A percentile compares a stretch with the other conserved stretches of the same genome.
Conservation (phyloP, 2,113 vertebrate species). For the Heterochromis multidens region DNA sequence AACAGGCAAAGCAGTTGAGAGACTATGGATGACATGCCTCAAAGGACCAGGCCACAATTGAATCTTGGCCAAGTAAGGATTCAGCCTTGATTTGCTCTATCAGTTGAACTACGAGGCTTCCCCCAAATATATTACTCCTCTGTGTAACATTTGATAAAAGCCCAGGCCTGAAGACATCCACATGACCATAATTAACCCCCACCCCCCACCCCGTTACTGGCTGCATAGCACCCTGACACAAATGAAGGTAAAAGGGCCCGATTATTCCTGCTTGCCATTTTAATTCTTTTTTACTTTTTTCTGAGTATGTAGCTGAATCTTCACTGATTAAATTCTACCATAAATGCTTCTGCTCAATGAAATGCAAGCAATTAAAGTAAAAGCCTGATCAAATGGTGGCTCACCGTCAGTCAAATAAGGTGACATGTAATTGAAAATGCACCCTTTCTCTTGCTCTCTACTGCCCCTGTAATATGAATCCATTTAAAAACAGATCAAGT, state of each 20-base stretch:
- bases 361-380: constrained; percentile 95
- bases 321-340: constrained; percentile 77
- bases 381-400: constrained; percentile 86
- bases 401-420: constrained; percentile 81
- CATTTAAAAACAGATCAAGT: constrained; percentile 83
- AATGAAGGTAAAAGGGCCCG: background rate
- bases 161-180: background rate
- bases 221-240: background rate
- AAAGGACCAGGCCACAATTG: background rate
- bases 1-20: background rate
- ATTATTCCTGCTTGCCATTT: background rate
- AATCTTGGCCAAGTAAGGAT: background rate
- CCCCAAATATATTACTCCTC: background rate
- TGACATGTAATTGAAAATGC: constrained; percentile 89
- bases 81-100: background rate
- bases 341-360: constrained; percentile 85
- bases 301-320: constrained; percentile 55
- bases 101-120: background rate
- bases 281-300: background rate
- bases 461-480: constrained; percentile 84
- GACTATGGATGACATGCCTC: background rate
- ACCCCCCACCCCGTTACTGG: too few species aligned
- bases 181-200: background rate
- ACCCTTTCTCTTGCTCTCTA: constrained; percentile 69
- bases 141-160: background rate